Base-by-base conservation (phyloP, 2,888 invertebrate genomes). In the Euplexia lucipara region DNA sequence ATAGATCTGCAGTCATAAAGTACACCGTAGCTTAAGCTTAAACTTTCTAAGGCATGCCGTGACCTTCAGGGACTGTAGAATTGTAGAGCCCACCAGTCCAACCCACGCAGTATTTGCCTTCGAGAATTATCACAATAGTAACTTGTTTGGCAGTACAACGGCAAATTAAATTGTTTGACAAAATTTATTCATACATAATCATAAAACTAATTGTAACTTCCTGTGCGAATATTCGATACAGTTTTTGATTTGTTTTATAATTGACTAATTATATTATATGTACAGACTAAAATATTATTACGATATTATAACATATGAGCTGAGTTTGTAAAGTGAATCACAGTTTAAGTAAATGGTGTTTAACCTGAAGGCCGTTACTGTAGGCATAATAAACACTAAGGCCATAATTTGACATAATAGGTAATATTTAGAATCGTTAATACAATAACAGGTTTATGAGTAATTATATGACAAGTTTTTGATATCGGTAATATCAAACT, bases 251-350 rank as follows among this genome's bases (percentile, higher is more conserved):
- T 75, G 72, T 80, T 82, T 83, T 84, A 81, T 87, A 88, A 89
- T 88, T 90, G 87, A 90, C 87, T 87, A 87, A 83, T 79, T 82
- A 80, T 78, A 82, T 71, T 56, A 68, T 85, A 87, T 87, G 65
- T 88, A 88, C 87, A 89, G 74, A 83, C 81, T 86, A 86, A 81
- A 79, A 78, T 71, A 79, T 72, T 76, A 76, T 83, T 81, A 81
- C 75, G 75, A 83, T 75, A 82, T 65, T 82, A 83, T 81, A 86
- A 83, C 85, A 85, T 87, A 89, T 87, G 87, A 90, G 90, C 88
- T 88, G 91, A 91, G 89, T 92, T 91, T 92, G 89, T 92, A 93
- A 90, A 92, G 88, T 90, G 89, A 92, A 93, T 93, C 93, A 93
- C 94, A 94, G 93, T 89, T 90, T 88, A 89, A 90, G 88, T 90